Percentiles rank a stretch among this genome's conserved stretches.
Evolutionary conservation across 2,797 vertebrate genomes (phyloP).

Genomic region (Malacoctenus gilli): DNA sequence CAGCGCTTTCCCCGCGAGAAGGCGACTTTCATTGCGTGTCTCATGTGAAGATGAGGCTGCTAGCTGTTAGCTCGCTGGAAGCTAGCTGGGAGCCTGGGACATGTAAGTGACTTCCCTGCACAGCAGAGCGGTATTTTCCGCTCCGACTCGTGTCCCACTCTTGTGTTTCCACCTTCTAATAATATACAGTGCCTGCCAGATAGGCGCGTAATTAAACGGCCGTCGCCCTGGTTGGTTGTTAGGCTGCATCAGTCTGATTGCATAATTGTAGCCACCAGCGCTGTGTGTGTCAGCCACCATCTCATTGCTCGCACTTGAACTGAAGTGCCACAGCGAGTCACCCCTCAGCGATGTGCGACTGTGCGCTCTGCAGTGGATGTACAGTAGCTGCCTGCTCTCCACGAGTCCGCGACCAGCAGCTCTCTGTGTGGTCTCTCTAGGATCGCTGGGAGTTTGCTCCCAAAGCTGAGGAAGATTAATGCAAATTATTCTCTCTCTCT

Average conservation of each 20-base stretch:
- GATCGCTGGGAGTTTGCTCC: conserved; percentile 1
- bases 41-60: conserved; percentile 17
- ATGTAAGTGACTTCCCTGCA: not conserved
- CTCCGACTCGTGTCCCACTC: too few species aligned
- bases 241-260: conserved; percentile 47
- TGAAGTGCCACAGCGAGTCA: conserved; percentile 31
- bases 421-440: not conserved
- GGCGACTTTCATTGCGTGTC: conserved; percentile 3
- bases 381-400: conserved; percentile 32
- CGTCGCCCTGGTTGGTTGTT: conserved; percentile 15
- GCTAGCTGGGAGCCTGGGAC: conserved; percentile 22
- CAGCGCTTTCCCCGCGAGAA: not conserved
- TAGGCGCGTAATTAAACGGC: conserved; percentile 5
- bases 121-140: not conserved
- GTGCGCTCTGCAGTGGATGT: conserved; percentile 33
- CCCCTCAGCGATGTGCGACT: conserved; percentile 44
- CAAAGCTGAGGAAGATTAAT: not conserved
- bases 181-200: not conserved
- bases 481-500: not conserved
- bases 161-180: not conserved
- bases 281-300: conserved; percentile 59
- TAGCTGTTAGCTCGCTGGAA: conserved; percentile 60
- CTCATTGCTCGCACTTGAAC: conserved; percentile 55
- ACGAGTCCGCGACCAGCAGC: too few species aligned
- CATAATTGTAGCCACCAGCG: conserved; percentile 67